Percentiles rank a stretch among this genome's conserved stretches.
Conservation (phyloP, 2,113 vertebrate species). For the Gymnocephalus cernua region DNA sequence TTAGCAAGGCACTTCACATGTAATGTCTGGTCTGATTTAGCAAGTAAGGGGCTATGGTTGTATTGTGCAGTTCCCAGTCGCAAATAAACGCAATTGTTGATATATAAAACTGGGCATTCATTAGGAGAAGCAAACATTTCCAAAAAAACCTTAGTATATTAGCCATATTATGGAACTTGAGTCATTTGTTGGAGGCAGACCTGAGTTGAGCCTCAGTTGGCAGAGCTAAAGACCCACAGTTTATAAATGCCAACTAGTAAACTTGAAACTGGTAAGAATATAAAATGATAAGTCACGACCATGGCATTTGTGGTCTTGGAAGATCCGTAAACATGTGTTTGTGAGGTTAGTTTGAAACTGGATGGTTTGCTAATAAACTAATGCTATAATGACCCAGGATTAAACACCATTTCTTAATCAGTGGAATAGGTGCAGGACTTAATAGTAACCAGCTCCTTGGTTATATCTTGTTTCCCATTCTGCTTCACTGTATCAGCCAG, state of each 20-base stretch:
- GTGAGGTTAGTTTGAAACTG: conserved; percentile 2
- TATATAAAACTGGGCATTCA: neutral
- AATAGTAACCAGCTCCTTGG: neutral
- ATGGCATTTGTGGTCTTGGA: neutral
- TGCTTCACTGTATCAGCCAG: neutral
- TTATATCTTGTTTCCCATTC: neutral
- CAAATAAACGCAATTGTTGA: neutral
- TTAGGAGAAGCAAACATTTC: neutral
- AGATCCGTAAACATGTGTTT: neutral
- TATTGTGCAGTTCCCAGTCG: neutral
- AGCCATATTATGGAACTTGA: neutral
- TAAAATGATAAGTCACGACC: neutral
- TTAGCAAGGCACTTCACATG: neutral
- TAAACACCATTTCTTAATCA: neutral
- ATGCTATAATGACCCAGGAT: neutral
- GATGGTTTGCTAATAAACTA: neutral
- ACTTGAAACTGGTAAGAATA: neutral
- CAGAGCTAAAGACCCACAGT: neutral
- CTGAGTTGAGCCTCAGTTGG: neutral
- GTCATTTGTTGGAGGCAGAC: neutral
- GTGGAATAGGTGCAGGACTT: neutral
- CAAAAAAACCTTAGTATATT: neutral
- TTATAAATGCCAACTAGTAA: neutral
- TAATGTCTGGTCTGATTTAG: neutral
- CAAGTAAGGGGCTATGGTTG: neutral